Evolutionary conservation across 2,888 invertebrate species (phyloP), one percentile per base, ranked within the genome.

Genomic region (Rhingia campestris): DNA sequence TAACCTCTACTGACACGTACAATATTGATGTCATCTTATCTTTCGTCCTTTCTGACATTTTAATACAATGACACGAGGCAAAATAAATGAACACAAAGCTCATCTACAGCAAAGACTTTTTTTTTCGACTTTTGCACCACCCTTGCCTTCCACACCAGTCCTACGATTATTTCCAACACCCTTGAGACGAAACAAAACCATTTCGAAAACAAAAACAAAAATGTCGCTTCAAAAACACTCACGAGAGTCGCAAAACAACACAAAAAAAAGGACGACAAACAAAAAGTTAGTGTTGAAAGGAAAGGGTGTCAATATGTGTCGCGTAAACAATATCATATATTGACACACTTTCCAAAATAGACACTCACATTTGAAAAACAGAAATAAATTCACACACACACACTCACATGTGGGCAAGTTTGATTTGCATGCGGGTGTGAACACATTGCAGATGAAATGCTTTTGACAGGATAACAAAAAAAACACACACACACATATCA

Each of bases 291-390:
- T 54, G 69, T 64, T 39, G 37, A 69, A 58, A 14, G 1, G 72
- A 63, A 82, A 69, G 69, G 77, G 82, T 82, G 82, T 82, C 82
- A 82, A 82, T 82, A 82, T 77, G 82, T 77, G 82, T 82, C 77
- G 73, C 82, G 73, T 77, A 82, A 74, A 84, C 82, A 84, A 77
- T 80, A 79, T 84, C 79, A 66, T 59, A 66, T 75, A 80, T 79
- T 84, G 79, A 84, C 84, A 84, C 79, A 84, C 79, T 79, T 84
- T 84, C 74, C 63, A 66, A 84, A 84, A 84, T 84, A 84, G 79
- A 66, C 64, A 64, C 77, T 63, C 67, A 47, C 77, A 73, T 63
- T 58, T 32, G 10, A 41, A 56, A 74, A 67, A 30, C 59, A 53
- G 67, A 81, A 73, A 59, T 49, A 41, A 49, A 14, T 35, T 35